phyloP scores from a whole-genome alignment of 2,888 invertebrate species.

The Acronicta alni region DNA sequence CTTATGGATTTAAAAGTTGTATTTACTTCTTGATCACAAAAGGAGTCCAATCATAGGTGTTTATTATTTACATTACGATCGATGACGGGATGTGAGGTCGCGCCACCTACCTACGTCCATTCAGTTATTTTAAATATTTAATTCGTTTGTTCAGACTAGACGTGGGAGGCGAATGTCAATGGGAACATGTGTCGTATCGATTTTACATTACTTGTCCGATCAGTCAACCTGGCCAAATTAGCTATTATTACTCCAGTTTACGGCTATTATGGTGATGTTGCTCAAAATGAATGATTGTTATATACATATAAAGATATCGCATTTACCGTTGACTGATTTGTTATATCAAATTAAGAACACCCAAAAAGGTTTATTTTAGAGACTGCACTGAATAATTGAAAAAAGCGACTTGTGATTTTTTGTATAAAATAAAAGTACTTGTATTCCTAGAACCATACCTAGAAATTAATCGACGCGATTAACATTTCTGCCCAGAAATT shows the following conservation, averaged over 20 bases:
- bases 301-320: slow-evolving; percentile 22
- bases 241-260: slow-evolving; percentile 36
- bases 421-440: not conserved
- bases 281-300: slow-evolving; percentile 21
- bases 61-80: slow-evolving; percentile 46
- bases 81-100: slow-evolving; percentile 44
- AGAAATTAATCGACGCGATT: slow-evolving; percentile 22
- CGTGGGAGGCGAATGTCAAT: slow-evolving; percentile 54
- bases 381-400: too few relatives aligned
- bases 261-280: slow-evolving; percentile 16
- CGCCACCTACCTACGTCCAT: slow-evolving; percentile 45
- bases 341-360: slow-evolving; percentile 1
- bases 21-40: slow-evolving; percentile 1
- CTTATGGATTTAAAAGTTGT: slow-evolving; percentile 8
- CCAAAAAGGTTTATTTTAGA: not conserved
- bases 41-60: slow-evolving; percentile 19
- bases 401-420: too few relatives aligned
- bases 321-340: not conserved
- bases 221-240: slow-evolving; percentile 32
- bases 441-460: slow-evolving; percentile 12
- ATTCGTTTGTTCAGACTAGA: slow-evolving; percentile 36
- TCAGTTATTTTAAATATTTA: slow-evolving; percentile 56
- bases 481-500: slow-evolving; percentile 42
- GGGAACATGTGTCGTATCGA: slow-evolving; percentile 51
- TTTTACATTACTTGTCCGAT: slow-evolving; percentile 37